Evolutionary conservation across 2,797 vertebrate species (phyloP), one percentile per base, ranked within the genome.

Genomic region (Malacoctenus gilli): DNA sequence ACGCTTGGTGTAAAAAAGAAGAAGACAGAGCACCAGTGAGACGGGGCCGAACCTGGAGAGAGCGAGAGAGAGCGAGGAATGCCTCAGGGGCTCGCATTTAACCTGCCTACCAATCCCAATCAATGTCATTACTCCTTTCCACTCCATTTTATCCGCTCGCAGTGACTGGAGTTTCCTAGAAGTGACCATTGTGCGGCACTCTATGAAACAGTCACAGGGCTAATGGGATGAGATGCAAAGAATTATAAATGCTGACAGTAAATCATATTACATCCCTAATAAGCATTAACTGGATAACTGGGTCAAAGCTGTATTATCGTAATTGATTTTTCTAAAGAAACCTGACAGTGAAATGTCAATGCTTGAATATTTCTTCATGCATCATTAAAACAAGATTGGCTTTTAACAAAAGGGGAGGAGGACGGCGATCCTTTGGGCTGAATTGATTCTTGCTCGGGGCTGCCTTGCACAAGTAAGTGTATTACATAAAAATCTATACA

Each of bases 361-460:
- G 96, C 94, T 95, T 92, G 92, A 98, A 97, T 98, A 98, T 98
- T 97, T 98, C 95, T 99, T 98, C 97, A 99, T 99, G 96, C 96
- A 99, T 98, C 97, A 99, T 99, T 99, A 98, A 98, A 99, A 98
- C 95, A 94, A 98, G 97, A 99, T 98, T 98, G 96, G 95, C 95
- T 98, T 96, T 97, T 97, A 97, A 98, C 96, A 98, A 97, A 98
- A 96, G 94, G 93, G 95, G 95, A 93, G 95, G 95, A 93, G 85
- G 80, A 80, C 58, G 35, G 60, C n/a, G 67, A 93, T 94, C 94
- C 95, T 96, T 95, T 94, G 83, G 86, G 94, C 94, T 94, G 94
- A 95, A 98, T 99, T 97, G 97, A 99, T 99, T 98, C 96, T 97
- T 94, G 96, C 96, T 97, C 90, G 90, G 81, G 96, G 96, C 96